phyloP scores from a whole-genome alignment of 2,797 vertebrate genomes.

The Ataeniobius toweri region DNA sequence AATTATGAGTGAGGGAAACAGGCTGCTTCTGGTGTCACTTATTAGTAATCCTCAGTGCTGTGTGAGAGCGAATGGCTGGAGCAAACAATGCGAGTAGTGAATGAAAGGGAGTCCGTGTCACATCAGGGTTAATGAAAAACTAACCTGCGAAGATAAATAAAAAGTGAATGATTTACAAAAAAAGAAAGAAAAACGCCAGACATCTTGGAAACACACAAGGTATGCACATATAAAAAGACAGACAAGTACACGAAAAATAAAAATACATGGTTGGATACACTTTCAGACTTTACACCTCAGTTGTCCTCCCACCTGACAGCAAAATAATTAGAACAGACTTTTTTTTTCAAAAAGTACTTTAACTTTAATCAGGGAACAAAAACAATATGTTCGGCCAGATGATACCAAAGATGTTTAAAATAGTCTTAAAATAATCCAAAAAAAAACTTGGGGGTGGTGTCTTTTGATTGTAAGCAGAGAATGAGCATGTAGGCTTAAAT shows the following conservation, averaged over 20 bases:
- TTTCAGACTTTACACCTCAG: neutral
- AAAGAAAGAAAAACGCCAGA: slow-evolving; percentile 35
- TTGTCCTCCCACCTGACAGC: slow-evolving; percentile 22
- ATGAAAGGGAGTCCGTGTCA: slow-evolving; percentile 70
- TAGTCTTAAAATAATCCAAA: neutral
- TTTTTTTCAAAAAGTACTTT: slow-evolving; percentile 31
- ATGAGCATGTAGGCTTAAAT: no score
- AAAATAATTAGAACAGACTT: slow-evolving; percentile 13
- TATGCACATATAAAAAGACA: slow-evolving; percentile 12
- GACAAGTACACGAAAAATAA: slow-evolving; percentile 18
- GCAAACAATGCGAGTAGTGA: slow-evolving; percentile 59
- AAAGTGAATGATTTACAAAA: slow-evolving; percentile 68
- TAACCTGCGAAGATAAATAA: slow-evolving; percentile 73
- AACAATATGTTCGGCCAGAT: neutral
- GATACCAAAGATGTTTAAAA: neutral
- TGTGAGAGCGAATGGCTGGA: slow-evolving; percentile 54
- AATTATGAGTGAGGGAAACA: slow-evolving; percentile 69
- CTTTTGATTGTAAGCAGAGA: no score
- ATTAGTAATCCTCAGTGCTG: slow-evolving; percentile 63
- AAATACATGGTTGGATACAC: slow-evolving; percentile 4
- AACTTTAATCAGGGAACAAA: neutral
- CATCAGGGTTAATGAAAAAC: slow-evolving; percentile 73
- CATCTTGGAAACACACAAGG: slow-evolving; percentile 22
- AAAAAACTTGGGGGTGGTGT: no score
- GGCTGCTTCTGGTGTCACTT: slow-evolving; percentile 67